A percentile compares a stretch with the other conserved stretches of the same genome.
Conservation (phyloP, 23 tunicate genomes). For the Diplosoma virens region DNA sequence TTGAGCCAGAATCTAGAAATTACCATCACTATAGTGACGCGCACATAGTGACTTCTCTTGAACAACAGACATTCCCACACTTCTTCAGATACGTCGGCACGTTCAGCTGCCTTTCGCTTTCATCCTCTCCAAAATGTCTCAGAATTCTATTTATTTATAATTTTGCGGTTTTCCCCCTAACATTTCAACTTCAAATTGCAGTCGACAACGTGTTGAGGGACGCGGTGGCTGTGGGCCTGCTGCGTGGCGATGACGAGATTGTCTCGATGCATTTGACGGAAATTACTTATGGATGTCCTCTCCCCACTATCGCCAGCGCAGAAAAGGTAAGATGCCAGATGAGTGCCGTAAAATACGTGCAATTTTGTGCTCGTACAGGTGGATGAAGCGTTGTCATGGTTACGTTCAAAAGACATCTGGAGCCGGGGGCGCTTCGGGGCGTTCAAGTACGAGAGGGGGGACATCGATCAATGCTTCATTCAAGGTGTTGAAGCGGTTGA, state of each 20-base stretch:
- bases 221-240: slow-evolving; percentile 78
- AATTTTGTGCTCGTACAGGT: slow-evolving; percentile 31
- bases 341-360: no score
- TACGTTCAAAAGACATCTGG: slow-evolving; percentile 67
- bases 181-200: slow-evolving; percentile 25
- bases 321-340: slow-evolving; percentile 42
- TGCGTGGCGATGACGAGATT: slow-evolving; percentile 73
- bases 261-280: slow-evolving; percentile 94
- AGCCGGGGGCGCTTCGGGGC: slow-evolving; percentile 94
- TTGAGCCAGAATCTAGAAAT: no score
- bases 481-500: slow-evolving; percentile 99
- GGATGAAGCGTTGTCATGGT: slow-evolving; percentile 75
- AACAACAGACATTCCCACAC: no score
- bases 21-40: no score
- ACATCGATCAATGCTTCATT: slow-evolving; percentile 83
- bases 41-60: no score
- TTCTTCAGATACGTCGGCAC: no score
- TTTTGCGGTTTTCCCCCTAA: background rate
- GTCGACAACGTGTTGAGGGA: slow-evolving; percentile 80
- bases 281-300: slow-evolving; percentile 92
- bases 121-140: no score
- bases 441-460: slow-evolving; percentile 83
- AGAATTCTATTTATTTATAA: background rate
- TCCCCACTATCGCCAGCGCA: slow-evolving; percentile 65
- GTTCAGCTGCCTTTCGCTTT: no score